A percentile compares a stretch with the other conserved stretches of the same genome.
phyloP scores from a whole-genome alignment of 2,113 vertebrate genomes.

The Ceyx cyanopectus region DNA sequence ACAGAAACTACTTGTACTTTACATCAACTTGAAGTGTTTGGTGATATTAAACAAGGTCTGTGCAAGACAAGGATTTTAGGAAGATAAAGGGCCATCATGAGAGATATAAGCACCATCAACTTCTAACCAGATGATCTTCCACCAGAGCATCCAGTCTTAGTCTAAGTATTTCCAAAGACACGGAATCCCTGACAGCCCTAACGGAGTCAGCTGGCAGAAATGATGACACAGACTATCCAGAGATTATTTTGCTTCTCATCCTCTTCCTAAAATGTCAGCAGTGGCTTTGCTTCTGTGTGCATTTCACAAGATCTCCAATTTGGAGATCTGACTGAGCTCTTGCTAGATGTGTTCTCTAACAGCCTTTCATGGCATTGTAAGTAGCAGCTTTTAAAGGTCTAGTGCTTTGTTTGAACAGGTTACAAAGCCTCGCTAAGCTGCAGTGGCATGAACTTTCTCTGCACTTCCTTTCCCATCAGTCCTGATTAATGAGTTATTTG shows the following conservation, averaged over 20 bases:
- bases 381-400: neutral
- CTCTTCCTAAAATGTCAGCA: neutral
- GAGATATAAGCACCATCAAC: neutral
- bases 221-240: neutral
- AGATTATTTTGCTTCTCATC: neutral
- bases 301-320: neutral
- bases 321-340: neutral
- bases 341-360: neutral
- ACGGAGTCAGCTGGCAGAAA: neutral
- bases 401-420: neutral
- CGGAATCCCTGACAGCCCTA: neutral
- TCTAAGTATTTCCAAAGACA: neutral
- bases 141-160: neutral
- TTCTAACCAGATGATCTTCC: neutral
- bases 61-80: neutral
- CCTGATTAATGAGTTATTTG: constrained; percentile 20
- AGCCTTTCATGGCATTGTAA: neutral
- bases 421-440: constrained; percentile 15
- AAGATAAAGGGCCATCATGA: neutral
- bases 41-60: neutral
- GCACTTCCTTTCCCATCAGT: constrained; percentile 30
- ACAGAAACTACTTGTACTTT: neutral
- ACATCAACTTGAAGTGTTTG: neutral
- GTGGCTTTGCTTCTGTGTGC: neutral
- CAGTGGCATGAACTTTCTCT: constrained; percentile 1